phyloP scores from a whole-genome alignment of 2,888 invertebrate genomes.

The Dryobota labecula region DNA sequence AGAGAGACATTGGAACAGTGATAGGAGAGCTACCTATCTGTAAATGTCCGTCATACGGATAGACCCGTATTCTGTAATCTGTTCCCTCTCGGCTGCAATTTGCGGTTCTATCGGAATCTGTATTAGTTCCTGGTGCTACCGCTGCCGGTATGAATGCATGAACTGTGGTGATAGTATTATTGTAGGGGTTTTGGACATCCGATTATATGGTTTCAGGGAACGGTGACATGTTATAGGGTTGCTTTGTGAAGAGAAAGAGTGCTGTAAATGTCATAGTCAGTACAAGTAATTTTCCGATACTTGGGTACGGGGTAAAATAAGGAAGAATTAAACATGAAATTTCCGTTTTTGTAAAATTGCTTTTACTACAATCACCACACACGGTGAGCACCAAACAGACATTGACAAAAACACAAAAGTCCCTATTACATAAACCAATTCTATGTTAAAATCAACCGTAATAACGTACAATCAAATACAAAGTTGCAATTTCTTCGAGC shows the following conservation, averaged over 20 bases:
- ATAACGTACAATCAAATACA: constrained; percentile 32
- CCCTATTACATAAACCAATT: neutral
- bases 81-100: constrained; percentile 35
- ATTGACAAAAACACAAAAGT: neutral
- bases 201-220: constrained; percentile 8
- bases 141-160: constrained; percentile 23
- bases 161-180: constrained; percentile 4
- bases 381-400: too few species aligned
- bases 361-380: neutral
- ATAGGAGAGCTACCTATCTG: constrained; percentile 25
- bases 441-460: constrained; percentile 16
- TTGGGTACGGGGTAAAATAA: too few species aligned
- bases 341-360: neutral
- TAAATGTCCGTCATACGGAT: constrained; percentile 29
- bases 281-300: too few species aligned
- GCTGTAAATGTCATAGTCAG: too few species aligned
- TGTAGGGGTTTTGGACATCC: neutral
- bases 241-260: too few species aligned
- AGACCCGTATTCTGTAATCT: constrained; percentile 36
- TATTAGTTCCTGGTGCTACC: constrained; percentile 35
- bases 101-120: constrained; percentile 28
- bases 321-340: too few species aligned
- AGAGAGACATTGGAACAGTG: constrained; percentile 34
- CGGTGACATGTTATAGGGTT: neutral
- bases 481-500: constrained; percentile 45